Base-by-base conservation (phyloP, 2,113 vertebrate genomes). In the Nesogale talazaci region DNA sequence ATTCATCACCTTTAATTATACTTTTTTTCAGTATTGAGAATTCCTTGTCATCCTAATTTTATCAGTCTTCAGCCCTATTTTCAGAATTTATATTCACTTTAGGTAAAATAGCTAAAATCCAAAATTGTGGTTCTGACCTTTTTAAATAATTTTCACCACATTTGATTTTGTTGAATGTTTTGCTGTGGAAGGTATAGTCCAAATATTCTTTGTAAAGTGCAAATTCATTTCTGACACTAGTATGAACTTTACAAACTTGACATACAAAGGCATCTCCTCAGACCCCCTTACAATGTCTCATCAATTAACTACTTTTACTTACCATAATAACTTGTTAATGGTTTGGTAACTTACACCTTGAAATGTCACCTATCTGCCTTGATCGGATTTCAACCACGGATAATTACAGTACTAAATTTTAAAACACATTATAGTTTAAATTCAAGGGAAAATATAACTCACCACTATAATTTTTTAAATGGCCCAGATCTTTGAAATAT, bases 81-180 rank as follows among this genome's bases (percentile, higher is more conserved):
- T 96, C n/a, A 72, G 96, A 96, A 96, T 92, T 93, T 93, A 94
- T 88, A 96, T 89, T 96, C 27, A 4, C 42, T 86, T 61, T 92
- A 96, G 95, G 91, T 95, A 97, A 94, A 97, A 94, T 82, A 94
- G 95, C 20, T 2, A 83, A 94, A 74, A 88, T 94, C 77, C 70
- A 97, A 95, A 97, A 97, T 96, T 87, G 86, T 96, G 96, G 96
- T 88, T 96, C 94, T 95, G 65, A 92, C 94, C 94, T 95, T 95
- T 94, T 86, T 95, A 95, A 96, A 96, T 96, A 95, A 95, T 94
- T 97, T 98, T 91, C 1, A 67, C 67, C 86, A 88, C 27, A 81
- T 89, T 93, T 96, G 1, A 0, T 59, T 17, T 80, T 81, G 22
- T 80, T 89, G 56, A 94, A 95, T 82, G 57, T 65, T 90, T 95